Evolutionary conservation across 2,888 invertebrate genomes (phyloP), one percentile per base, ranked within the genome.

Genomic region (Drosophila emarginata): DNA sequence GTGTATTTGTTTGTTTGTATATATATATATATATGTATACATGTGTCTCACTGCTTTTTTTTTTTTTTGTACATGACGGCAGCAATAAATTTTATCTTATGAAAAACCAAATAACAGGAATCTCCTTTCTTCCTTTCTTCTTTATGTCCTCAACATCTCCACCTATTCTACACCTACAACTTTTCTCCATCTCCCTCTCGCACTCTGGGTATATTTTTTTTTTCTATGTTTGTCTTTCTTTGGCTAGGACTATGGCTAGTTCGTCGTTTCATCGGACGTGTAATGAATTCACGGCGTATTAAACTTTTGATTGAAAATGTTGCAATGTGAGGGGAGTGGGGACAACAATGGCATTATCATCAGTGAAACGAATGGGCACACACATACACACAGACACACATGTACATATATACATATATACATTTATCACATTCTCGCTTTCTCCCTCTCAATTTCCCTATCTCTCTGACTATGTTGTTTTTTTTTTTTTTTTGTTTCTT

Each of bases 81-180:
- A 68, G 82, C 83, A 87, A 85, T 88, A 88, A 88, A 88, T 85
- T 88, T 75, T 82, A 79, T 85, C 84, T 84, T 81, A 82, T 87
- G 80, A 78, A 82, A 80, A 74, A 57, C 85, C 72, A 79, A 88
- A 81, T 82, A 85, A 78, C 81, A 74, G 78, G 60, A 45, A 45
- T 45, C 45, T 39, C 14, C 14, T 14, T 39, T 37, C n/a, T n/a
- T 45, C 18, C 45, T 18, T 18, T 45, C 45, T 18, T 15, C 58
- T 57, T 36, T 15, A 7, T 28, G 52, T 32, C 32, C 40, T 51
- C 53, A 9, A 1, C 32, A 32, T 11, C 32, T 32, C n/a, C n/a
- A n/a, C n/a, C n/a, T n/a, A n/a, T 9, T 32, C 45, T 53, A 5
- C 36, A n/a, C 12, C 7, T 21, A 7, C 9, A 32, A 32, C 12